Evolutionary conservation across 2,888 invertebrate species (phyloP).

Genomic region (Norana najaformis): DNA sequence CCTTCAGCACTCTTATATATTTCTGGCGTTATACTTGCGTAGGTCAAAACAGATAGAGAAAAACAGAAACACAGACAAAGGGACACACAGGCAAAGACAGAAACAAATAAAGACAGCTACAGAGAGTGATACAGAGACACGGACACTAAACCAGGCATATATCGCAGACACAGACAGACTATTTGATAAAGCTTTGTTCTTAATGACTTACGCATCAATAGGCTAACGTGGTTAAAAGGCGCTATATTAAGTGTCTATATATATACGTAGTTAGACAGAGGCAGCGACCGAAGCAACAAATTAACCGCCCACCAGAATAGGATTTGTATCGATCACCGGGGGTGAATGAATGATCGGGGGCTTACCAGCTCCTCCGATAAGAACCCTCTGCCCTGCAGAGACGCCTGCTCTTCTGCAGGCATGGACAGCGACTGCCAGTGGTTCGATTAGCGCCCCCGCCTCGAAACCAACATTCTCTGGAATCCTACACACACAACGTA

Average conservation of each 20-base stretch:
- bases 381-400: conserved; percentile 28
- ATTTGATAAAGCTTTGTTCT: too few species aligned
- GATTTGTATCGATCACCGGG: too few species aligned
- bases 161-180: too few species aligned
- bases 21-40: too few species aligned
- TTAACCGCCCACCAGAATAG: too few species aligned
- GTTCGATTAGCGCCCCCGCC: conserved; percentile 37
- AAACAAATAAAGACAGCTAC: neutral
- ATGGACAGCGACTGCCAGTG: conserved; percentile 35
- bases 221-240: neutral
- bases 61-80: neutral
- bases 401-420: conserved; percentile 28
- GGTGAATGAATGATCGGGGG: neutral
- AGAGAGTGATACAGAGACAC: neutral
- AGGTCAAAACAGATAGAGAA: neutral
- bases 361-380: conserved; percentile 36
- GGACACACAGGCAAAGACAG: neutral
- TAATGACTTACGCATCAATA: too few species aligned
- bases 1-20: too few species aligned
- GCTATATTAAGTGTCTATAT: neutral
- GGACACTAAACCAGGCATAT: neutral
- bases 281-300: neutral
- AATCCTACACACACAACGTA: neutral
- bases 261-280: neutral
- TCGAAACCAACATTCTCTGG: conserved; percentile 34